Base-by-base conservation (phyloP, 2,113 vertebrate genomes). In the Potamarius usumacintae region DNA sequence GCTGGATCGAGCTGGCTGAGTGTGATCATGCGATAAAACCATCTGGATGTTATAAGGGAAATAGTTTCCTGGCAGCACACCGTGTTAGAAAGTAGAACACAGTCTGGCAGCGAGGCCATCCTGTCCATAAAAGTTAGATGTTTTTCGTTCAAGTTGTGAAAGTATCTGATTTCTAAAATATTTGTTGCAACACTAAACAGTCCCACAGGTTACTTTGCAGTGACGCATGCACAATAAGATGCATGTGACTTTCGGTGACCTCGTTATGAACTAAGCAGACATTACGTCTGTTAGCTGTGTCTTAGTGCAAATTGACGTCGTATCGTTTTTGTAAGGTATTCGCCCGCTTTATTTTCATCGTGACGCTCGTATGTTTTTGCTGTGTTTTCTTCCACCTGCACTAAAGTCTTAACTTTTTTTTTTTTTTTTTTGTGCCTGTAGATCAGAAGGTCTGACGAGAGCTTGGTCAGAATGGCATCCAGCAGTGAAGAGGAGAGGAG, bases 401-500 rank as follows among this genome's bases (percentile, higher is more conserved):
- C 22, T 83, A 65, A 48, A 27, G 14, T 57, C 25, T 7, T 71
- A n/a, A 27, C 34, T 0, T 22, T 2, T 8, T 58, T 58, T 81
- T 2, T 8, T 58, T 34, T 81, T 20, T 2, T 8, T 58, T 34
- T 81, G 8, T 20, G 7, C 30, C 8, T 1, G 27, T 34, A 20
- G 15, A 11, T 81, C 42, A 4, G 18, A 22, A 74, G 71, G 71
- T 74, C 7, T 74, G 3, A 74, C 53, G 25, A 11, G 48, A 76
- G 53, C 76, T 89, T 86, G 96, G 92, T 93, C 89, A 91, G 91
- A 90, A 99, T 99, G 98, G 98, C 97, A 92, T 97, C 97, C 81
- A 94, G 95, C 95, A 96, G 96, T 0, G 98, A 99, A 93, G 98
- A 99, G 94, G 98, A 99, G 93, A 95, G 96, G 87, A 99, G 98